Base-by-base conservation (phyloP, 2,113 vertebrate genomes). In the Glareola pratincola region DNA sequence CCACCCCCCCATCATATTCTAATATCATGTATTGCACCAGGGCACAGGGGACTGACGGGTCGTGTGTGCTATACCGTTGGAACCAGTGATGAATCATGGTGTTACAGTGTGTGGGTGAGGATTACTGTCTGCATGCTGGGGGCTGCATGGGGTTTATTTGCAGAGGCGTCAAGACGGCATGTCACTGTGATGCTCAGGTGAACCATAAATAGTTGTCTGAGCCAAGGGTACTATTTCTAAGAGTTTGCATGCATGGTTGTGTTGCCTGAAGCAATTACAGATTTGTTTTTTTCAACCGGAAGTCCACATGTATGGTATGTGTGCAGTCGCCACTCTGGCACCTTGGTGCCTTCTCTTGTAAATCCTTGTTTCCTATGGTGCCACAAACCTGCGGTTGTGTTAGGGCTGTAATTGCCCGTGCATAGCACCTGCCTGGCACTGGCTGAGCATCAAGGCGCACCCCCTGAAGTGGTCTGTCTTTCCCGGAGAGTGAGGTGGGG, bases 341-440 rank as follows among this genome's bases (percentile, higher is more conserved):
- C 14, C 39, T 47, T 23, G 27, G 23, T 39, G 29, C 41, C 36
- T 47, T 12, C 43, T 22, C 37, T 39, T 8, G 5, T 3, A 14
- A 15, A 27, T 21, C 26, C 18, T 26, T 13, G 4, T 36, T 43
- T 15, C 37, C n/a, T 37, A 1, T 1, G 8, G 34, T 27, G 22
- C 15, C 4, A 3, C 5, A 2, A 50, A 3, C n/a, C 45, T 13
- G 22, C 0, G 2, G 7, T 26, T 13, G 18, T 6, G 1, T 4
- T 9, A 12, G 8, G 45, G 29, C 51, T 29, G 73, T 27, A 15
- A 0, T 43, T 43, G 53, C 41, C 47, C 12, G 3, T 1, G 11
- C 4, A 0, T 5, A 6, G 37, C 2, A 2, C 34, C 64, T 11
- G 32, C 48, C 27, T 16, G 47, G 62, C 2, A 5, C 63, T 39